Conservation (phyloP, 92 coral and sea anemone genomes). For the Micromussa lordhowensis region DNA sequence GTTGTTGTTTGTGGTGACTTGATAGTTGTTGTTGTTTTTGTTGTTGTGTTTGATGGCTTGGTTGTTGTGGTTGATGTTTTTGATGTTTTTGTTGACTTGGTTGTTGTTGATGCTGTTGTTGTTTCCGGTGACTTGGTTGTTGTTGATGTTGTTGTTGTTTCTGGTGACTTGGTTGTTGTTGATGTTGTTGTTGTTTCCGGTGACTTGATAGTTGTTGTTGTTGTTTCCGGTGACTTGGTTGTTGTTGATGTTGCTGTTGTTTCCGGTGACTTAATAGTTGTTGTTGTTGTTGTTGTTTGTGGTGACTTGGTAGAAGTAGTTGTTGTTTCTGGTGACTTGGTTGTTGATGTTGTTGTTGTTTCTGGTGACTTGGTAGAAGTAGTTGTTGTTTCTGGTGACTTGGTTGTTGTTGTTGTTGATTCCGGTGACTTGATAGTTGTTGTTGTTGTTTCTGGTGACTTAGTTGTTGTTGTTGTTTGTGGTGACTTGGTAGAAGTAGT, state of each 20-base stretch:
- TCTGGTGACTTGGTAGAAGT: no score
- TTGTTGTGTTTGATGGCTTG: not conserved
- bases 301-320: not conserved
- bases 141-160: not conserved
- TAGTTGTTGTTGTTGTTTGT: not conserved
- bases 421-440: not conserved
- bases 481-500: not conserved
- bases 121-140: not conserved
- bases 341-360: not conserved
- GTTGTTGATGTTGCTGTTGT: not conserved
- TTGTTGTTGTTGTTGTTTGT: conserved; percentile 2
- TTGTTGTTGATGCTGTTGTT: no score
- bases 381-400: no score
- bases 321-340: not conserved
- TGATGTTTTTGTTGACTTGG: not conserved
- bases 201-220: no score
- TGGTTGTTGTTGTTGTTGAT: not conserved
- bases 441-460: not conserved
- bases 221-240: no score
- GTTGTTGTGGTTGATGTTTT: not conserved
- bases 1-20: not conserved
- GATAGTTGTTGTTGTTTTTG: not conserved
- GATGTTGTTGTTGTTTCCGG: conserved; percentile 12
- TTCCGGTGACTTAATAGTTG: not conserved
- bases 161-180: no score